A percentile compares a stretch with the other conserved stretches of the same genome.
These are phyloP conservation scores for Silvanus unidentatus DNA, from an alignment of 2,888 invertebrate genomes.

Conservation along the genomic window DNA sequence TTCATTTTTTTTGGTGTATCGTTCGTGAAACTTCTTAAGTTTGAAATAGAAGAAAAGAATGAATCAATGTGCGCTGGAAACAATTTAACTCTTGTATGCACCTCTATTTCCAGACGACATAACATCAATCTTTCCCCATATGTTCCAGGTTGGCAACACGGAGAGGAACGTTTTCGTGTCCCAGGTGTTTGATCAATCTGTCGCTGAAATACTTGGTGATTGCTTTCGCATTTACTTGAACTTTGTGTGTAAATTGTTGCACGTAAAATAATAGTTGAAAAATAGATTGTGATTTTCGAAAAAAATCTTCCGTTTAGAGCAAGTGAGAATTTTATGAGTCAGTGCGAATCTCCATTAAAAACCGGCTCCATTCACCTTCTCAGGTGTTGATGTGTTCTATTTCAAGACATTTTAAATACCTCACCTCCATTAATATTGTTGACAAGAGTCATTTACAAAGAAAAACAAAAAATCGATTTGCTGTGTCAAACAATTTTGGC, in stretches of 20 bases:
- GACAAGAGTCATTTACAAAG: constrained; percentile 8
- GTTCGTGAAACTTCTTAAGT: too few species aligned
- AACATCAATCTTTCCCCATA: constrained; percentile 34
- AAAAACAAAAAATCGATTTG: neutral
- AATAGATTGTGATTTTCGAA: too few species aligned
- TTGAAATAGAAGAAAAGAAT: too few species aligned
- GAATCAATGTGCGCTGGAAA: too few species aligned
- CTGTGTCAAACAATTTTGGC: too few species aligned
- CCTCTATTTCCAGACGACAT: constrained; percentile 29
- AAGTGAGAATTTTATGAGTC: too few species aligned
- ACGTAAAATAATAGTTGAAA: too few species aligned
- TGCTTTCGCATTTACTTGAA: constrained; percentile 24
- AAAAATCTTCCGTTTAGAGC: too few species aligned
- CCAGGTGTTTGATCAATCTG: constrained; percentile 38
- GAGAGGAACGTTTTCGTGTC: constrained; percentile 19
- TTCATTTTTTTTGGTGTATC: too few species aligned
- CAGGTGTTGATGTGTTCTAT: constrained; percentile 2
- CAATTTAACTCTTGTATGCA: constrained; percentile 27
- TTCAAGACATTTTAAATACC: constrained; percentile 8
- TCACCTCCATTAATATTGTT: constrained; percentile 11
- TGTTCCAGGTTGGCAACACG: constrained; percentile 30
- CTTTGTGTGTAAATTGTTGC: constrained; percentile 25
- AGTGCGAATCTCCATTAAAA: neutral
- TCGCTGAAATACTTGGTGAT: constrained; percentile 33
- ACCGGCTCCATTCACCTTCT: neutral